Evolutionary conservation across 2,888 invertebrate genomes (phyloP), one percentile per base, ranked within the genome.

Genomic region (Caenorhabditis macrosperma): DNA sequence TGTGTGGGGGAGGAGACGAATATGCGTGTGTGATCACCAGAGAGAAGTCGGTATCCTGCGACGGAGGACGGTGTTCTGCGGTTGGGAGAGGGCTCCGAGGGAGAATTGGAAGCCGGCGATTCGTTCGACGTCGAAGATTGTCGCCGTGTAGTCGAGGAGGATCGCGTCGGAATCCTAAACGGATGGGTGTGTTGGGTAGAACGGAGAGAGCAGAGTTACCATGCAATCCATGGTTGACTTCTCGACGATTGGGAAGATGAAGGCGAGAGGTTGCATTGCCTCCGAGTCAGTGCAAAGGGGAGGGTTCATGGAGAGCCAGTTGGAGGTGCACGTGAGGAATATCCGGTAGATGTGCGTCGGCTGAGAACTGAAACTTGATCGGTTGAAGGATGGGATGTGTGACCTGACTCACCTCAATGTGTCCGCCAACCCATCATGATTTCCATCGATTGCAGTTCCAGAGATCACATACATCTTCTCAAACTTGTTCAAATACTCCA

Each of bases 371-470:
- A 24, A 17, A 41, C 30, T 38, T 38, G 41, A 48, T 5, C 12
- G 28, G 5, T 28, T 22, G 2, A n/a, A 60, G 6, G 24, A 3
- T 22, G 22, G 17, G 9, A 2, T 20, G 15, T 17, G n/a, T n/a
- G 22, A 12, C 15, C 9, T 12, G 3, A 3, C 30, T 48, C 12
- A 72, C 57, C 61, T 46, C 22, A 30, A 1, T 15, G 35, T 17
- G 50, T 79, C 79, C 0, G 57, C 68, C 12, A 75, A 12, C 9
- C 84, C 84, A 61, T 84, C 82, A 15, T 61, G 67, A 66, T 82
- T 55, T 15, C 17, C 9, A 67, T 84, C 82, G 15, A 63, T 57
- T 15, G 81, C 78, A 1, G 69, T 55, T 50, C 84, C 82, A 9
- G 72, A 63, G 9, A 84, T 81, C 0, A 77, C 77, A 10, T 63